Base-by-base conservation (phyloP, 1,140 invertebrate genomes). In the Rhagoletis pomonella region DNA sequence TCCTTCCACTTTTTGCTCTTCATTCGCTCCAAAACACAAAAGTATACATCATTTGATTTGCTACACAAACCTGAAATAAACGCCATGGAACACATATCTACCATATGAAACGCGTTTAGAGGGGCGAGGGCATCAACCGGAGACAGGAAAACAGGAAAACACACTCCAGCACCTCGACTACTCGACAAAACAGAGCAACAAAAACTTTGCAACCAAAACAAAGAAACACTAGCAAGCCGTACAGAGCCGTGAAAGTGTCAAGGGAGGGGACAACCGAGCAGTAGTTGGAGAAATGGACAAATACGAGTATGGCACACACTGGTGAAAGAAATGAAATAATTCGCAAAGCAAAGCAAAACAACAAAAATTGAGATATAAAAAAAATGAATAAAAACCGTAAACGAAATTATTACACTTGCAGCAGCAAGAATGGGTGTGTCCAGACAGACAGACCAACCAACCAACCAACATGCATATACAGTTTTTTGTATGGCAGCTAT, bases 341-440 rank as follows among this genome's bases (percentile, higher is more conserved):
- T 4, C 67, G 39, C 67, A 69, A 69, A 6, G 44, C 10, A 47
- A 69, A 29, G 29, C 29, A 29, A 17, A 47, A 47, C 29, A 47
- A 17, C n/a, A 47, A 44, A 17, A 69, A 47, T 0, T 2, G 3
- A 29, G 29, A 29, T 29, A 29, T 29, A 69, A 12, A 47, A 47
- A 69, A 69, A n/a, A 1, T 3, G 29, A 67, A 9, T 42, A 4
- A 67, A 42, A 42, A 67, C 10, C 29, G 4, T 69, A 69, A 47
- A 69, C 67, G 67, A 69, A 69, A 69, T 69, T 69, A 69, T 69
- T 42, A 69, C 67, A 67, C 65, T 67, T 39, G 29, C 65, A 67
- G 10, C 29, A 14, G 7, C 10, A 17, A 12, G 42, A 44, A 44
- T 14, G 50, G 50, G 50, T 55, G 50, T 55, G 5, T 3, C 6